These are phyloP conservation scores for Amazona vittata DNA, from an alignment of 2,113 vertebrate species.

Conservation along the genomic window DNA sequence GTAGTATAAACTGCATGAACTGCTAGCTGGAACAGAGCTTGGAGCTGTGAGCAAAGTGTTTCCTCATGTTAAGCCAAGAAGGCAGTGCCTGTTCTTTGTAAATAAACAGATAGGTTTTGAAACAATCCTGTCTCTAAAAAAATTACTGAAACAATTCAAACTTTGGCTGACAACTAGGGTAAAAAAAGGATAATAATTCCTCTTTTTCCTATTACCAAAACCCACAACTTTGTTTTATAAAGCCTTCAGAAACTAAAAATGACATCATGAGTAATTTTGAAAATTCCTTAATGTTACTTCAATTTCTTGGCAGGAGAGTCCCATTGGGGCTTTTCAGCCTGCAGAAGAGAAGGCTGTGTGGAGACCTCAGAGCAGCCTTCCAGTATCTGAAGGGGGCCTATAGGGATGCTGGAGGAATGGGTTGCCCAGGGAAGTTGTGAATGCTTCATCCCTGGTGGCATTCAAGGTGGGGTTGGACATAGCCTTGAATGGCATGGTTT, in stretches of 20 bases:
- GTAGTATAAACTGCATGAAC: not conserved
- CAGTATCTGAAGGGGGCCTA: no score
- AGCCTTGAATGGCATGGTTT: no score
- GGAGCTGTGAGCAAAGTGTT: not conserved
- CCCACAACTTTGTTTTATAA: constrained; percentile 13
- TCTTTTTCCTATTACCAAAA: constrained; percentile 10
- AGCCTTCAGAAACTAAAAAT: constrained; percentile 11
- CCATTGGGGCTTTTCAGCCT: not conserved
- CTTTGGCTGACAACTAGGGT: not conserved
- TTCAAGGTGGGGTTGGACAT: no score
- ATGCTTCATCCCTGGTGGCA: no score
- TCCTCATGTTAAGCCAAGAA: constrained; percentile 27
- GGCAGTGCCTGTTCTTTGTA: not conserved
- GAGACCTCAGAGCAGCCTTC: no score
- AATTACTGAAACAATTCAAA: constrained; percentile 18
- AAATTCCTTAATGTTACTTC: not conserved
- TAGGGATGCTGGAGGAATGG: no score
- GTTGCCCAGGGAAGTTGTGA: no score
- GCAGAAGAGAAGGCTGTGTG: no score
- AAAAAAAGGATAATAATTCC: constrained; percentile 34
- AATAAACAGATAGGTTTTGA: constrained; percentile 30
- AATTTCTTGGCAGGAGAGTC: not conserved
- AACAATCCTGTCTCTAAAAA: not conserved
- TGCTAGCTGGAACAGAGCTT: not conserved
- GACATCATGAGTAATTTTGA: not conserved